phyloP scores from a whole-genome alignment of 2,113 vertebrate species.

The Salvator merianae region DNA sequence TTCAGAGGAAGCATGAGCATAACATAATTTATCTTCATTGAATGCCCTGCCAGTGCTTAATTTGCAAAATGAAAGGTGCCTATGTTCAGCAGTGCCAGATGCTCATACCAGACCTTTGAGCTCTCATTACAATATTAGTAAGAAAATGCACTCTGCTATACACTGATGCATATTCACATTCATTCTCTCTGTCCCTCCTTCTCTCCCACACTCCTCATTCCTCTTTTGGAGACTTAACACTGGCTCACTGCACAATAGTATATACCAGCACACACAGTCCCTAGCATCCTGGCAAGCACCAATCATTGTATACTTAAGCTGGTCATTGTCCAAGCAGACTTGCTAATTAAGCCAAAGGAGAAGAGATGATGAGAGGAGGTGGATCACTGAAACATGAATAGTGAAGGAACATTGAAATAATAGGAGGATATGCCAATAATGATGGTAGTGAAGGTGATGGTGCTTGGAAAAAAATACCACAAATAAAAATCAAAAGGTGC shows the following conservation, averaged over 20 bases:
- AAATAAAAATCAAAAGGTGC: neutral
- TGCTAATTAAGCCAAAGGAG: neutral
- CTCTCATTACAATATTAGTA: neutral
- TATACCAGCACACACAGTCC: neutral
- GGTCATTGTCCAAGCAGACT: neutral
- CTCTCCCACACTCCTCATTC: too few species aligned
- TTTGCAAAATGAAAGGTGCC: constrained; percentile 10
- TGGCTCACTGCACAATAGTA: neutral
- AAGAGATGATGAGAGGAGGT: too few species aligned
- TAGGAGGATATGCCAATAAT: too few species aligned
- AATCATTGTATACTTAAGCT: neutral
- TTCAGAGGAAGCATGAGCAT: neutral
- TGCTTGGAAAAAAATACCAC: neutral
- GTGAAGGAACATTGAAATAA: neutral
- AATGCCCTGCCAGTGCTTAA: neutral
- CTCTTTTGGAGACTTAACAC: neutral
- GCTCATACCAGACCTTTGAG: neutral
- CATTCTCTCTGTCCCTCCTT: neutral
- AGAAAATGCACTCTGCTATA: neutral
- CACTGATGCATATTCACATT: neutral
- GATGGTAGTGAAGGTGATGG: neutral
- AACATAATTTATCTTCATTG: constrained; percentile 16
- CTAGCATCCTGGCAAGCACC: neutral
- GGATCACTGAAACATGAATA: too few species aligned
- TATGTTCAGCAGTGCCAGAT: neutral